These are phyloP conservation scores for Strigops habroptila DNA, from an alignment of 2,113 vertebrate genomes.

Conservation along the genomic window DNA sequence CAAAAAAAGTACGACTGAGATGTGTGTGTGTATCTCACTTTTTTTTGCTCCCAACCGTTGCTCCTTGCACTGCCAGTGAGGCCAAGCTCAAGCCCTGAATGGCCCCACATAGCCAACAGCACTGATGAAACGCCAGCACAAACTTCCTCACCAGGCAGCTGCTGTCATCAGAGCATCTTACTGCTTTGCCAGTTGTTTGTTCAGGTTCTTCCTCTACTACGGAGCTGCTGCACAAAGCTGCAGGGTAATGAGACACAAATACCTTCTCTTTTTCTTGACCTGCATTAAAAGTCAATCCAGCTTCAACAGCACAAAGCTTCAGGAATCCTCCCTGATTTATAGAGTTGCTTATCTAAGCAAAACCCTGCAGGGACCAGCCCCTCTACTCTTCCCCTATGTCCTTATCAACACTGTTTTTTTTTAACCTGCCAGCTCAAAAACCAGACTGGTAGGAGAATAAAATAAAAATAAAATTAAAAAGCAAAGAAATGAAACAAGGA, in stretches of 20 bases:
- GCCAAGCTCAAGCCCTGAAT: background rate
- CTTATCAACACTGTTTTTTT: background rate
- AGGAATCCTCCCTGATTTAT: background rate
- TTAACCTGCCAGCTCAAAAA: background rate
- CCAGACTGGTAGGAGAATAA: background rate
- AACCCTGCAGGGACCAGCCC: background rate
- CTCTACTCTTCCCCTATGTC: background rate
- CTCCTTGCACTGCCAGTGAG: background rate
- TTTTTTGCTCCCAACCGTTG: background rate
- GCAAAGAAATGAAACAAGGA: background rate
- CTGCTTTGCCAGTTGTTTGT: slow-evolving; percentile 8
- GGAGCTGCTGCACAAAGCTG: background rate
- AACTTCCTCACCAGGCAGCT: slow-evolving; percentile 26
- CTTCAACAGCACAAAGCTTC: background rate
- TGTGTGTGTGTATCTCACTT: background rate
- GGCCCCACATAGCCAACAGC: background rate
- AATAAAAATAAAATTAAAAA: background rate
- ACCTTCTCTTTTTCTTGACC: background rate
- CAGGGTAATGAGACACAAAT: background rate
- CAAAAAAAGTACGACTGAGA: background rate
- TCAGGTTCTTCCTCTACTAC: slow-evolving; percentile 23
- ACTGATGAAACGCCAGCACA: background rate
- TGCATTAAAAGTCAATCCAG: background rate
- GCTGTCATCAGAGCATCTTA: background rate
- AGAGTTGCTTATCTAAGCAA: background rate